phyloP scores from a whole-genome alignment of 2,797 vertebrate species.

The Diglossa cyanea region DNA sequence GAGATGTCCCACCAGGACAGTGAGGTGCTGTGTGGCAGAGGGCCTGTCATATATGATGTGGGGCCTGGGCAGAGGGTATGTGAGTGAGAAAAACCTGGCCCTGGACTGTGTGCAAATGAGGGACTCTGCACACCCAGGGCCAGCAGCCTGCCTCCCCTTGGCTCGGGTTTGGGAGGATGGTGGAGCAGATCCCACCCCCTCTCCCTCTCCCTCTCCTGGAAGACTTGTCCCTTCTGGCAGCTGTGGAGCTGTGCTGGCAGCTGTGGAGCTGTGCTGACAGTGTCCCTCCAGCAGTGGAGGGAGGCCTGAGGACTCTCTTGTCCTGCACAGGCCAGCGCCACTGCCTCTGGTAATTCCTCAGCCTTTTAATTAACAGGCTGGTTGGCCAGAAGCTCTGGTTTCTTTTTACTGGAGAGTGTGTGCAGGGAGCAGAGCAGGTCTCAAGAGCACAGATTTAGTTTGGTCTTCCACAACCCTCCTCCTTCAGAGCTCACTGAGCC shows the following conservation, averaged over 20 bases:
- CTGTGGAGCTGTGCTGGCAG: not conserved
- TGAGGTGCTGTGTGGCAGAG: not conserved
- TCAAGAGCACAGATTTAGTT: not conserved
- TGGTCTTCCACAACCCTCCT: not conserved
- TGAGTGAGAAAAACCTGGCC: not conserved
- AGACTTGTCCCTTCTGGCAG: not conserved
- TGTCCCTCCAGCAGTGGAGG: not conserved
- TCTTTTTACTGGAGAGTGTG: not conserved
- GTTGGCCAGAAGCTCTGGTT: not conserved
- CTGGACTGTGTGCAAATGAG: not conserved
- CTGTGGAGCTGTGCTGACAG: not conserved
- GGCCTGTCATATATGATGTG: not conserved
- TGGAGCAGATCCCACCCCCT: not conserved
- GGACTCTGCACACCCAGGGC: rapidly evolving
- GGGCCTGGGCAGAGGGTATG: not conserved
- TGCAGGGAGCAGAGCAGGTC: not conserved
- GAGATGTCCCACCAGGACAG: not conserved
- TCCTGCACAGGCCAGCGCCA: rapidly evolving
- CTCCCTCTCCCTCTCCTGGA: not conserved
- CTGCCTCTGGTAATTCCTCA: not conserved
- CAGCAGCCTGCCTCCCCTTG: not conserved
- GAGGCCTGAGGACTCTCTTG: not conserved
- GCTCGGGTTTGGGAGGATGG: not conserved
- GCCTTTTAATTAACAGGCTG: slow-evolving; percentile 3
- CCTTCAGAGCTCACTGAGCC: rapidly evolving